Evolutionary conservation across 2,113 vertebrate species (phyloP), one percentile per base, ranked within the genome.

Genomic region (Dasyprocta punctata): DNA sequence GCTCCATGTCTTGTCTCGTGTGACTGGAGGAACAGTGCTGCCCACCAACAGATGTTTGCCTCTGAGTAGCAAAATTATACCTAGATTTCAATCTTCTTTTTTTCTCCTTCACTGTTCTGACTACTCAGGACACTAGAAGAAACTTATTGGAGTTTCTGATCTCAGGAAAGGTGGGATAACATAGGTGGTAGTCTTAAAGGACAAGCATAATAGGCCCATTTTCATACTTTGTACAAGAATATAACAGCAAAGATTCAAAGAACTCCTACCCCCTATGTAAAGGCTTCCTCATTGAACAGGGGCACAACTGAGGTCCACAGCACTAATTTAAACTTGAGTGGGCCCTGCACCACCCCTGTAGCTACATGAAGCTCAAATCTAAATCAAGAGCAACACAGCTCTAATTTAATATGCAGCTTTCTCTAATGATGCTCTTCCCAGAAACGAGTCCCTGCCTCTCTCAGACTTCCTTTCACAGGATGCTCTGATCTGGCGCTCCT

Each of bases 361-460:
- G 80, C 7, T 24, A 26, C 84, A 89, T 20, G 28, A 97, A 91
- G 12, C 24, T 49, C 86, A 86, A 86, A 69, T 95, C n/a, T 77
- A 96, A 94, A 93, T 86, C 91, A 93, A 92, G 86, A 77, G n/a
- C 47, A 95, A 93, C 92, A 61, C n/a, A 93, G 26, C 47, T 88
- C 67, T 96, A 87, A 86, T 92, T 90, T 83, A 65, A 87, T 77
- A 73, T 41, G 30, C 47, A 73, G 89, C 82, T 86, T 95, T 91
- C 82, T 96, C 49, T 75, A 54, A 95, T 71, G 58, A 75, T 81
- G 67, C 36, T 89, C 61, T 97, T 97, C 95, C 91, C 94, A 97
- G 97, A 96, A 97, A 87, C 49, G 61, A 96, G 90, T 88, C 71
- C 36, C 28, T n/a, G 3, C 67, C 60, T 61, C 58, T 36, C 38